Evolutionary conservation across 2,888 invertebrate species (phyloP).

Genomic region (Hemaris fuciformis): DNA sequence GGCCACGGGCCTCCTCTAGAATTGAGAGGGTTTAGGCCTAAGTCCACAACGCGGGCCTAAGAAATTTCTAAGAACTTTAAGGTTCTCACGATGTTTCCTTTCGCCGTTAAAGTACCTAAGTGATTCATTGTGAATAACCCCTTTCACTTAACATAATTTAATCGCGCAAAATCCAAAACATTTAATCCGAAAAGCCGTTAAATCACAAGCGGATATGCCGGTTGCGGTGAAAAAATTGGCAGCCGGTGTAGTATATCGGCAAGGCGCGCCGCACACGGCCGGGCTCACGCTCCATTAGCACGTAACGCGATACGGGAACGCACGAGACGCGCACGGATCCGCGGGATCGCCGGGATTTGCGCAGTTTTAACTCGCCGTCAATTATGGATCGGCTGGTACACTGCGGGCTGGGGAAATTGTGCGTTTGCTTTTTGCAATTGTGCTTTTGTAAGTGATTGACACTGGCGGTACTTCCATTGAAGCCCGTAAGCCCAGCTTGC

Average conservation of each 20-base stretch:
- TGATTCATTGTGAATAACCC: too few relatives aligned
- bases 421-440: neutral
- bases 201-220: constrained; percentile 1
- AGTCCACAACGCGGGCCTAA: too few relatives aligned
- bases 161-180: too few relatives aligned
- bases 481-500: too few relatives aligned
- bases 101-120: too few relatives aligned
- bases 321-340: constrained; percentile 22
- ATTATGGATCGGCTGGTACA: constrained; percentile 1
- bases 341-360: constrained; percentile 16
- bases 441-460: neutral
- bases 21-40: too few relatives aligned
- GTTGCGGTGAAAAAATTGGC: constrained; percentile 5
- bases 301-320: constrained; percentile 29
- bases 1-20: too few relatives aligned
- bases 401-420: neutral
- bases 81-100: too few relatives aligned
- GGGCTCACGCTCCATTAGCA: constrained; percentile 37
- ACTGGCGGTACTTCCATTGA: too few relatives aligned
- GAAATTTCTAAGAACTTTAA: too few relatives aligned
- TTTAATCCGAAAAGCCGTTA: neutral
- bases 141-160: neutral
- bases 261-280: too few relatives aligned
- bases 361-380: constrained; percentile 13
- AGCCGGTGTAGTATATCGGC: constrained; percentile 8